Conservation (phyloP, 1,140 invertebrate genomes). For the Bombus soroeensis region DNA sequence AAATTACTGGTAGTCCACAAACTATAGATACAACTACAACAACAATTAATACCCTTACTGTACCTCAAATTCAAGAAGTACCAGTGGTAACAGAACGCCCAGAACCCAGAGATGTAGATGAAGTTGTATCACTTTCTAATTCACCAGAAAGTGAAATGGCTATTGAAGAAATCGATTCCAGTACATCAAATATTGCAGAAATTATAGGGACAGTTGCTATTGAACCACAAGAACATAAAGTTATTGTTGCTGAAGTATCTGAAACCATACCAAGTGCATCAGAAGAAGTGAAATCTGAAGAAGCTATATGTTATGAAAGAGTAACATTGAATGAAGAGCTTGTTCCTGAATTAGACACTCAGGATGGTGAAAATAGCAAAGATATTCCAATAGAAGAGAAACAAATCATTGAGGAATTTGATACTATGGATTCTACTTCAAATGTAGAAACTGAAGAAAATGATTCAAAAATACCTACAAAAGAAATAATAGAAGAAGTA, state of each 20-base stretch:
- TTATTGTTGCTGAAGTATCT: conserved; percentile 59
- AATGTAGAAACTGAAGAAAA: conserved; percentile 43
- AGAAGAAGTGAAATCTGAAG: conserved; percentile 54
- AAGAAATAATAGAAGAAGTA: conserved; percentile 48
- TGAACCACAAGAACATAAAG: conserved; percentile 69
- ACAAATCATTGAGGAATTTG: conserved; percentile 36
- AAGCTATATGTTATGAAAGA: conserved; percentile 45
- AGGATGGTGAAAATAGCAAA: conserved; percentile 42
- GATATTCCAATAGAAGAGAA: conserved; percentile 48
- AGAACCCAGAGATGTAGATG: conserved; percentile 68
- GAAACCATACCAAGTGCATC: conserved; percentile 34
- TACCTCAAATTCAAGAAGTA: conserved; percentile 55
- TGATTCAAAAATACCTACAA: conserved; percentile 37
- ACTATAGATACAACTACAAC: conserved; percentile 53
- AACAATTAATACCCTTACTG: conserved; percentile 60
- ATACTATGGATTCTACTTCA: conserved; percentile 30
- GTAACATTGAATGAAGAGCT: conserved; percentile 41
- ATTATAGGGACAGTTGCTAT: conserved; percentile 79
- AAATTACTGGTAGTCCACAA: conserved; percentile 78
- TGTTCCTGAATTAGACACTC: conserved; percentile 33
- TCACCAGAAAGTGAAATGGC: conserved; percentile 76
- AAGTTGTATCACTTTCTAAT: conserved; percentile 69
- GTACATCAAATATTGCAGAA: conserved; percentile 79
- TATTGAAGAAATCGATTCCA: conserved; percentile 80
- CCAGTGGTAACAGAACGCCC: conserved; percentile 57